phyloP scores from a whole-genome alignment of 2,888 invertebrate species.

The Drosophila pseudotakahashii region DNA sequence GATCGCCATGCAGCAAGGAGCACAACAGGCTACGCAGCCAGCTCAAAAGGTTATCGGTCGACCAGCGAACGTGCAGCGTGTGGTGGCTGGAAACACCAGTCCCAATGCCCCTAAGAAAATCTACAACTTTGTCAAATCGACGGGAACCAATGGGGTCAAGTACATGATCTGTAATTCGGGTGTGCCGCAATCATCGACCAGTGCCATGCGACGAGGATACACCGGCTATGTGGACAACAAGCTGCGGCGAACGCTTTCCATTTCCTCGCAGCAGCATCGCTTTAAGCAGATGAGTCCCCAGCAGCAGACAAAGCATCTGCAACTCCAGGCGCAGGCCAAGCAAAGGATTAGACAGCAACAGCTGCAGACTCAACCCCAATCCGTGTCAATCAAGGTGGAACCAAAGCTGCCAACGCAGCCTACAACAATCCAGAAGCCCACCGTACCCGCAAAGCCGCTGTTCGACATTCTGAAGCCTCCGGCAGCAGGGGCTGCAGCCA shows the following conservation, averaged over 20 bases:
- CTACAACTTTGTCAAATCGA: slow-evolving; percentile 59
- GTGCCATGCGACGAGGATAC: slow-evolving; percentile 67
- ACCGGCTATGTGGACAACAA: slow-evolving; percentile 64
- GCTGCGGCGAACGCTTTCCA: slow-evolving; percentile 43
- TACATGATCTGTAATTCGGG: slow-evolving; percentile 66
- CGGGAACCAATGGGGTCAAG: slow-evolving; percentile 52
- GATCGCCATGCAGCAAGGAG: slow-evolving; percentile 67
- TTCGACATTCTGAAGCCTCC: slow-evolving; percentile 64
- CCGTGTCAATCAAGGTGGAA: slow-evolving; percentile 26
- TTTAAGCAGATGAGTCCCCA: slow-evolving; percentile 54
- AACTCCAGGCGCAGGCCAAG: slow-evolving; percentile 55
- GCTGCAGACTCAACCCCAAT: slow-evolving; percentile 36
- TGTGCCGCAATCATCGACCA: slow-evolving; percentile 34
- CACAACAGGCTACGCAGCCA: slow-evolving; percentile 9
- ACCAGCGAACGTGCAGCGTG: slow-evolving; percentile 1
- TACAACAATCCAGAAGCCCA: not conserved
- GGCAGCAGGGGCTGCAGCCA: slow-evolving; percentile 15
- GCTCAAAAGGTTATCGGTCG: not conserved
- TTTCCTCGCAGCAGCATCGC: slow-evolving; percentile 50
- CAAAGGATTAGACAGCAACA: slow-evolving; percentile 55
- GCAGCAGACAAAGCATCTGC: slow-evolving; percentile 47
- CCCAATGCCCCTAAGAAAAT: slow-evolving; percentile 31
- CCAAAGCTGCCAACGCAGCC: slow-evolving; percentile 14
- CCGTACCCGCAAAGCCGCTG: slow-evolving; percentile 49
- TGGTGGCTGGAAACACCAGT: slow-evolving; percentile 8